Base-by-base conservation (phyloP, 2,113 vertebrate genomes). In the Puma concolor region DNA sequence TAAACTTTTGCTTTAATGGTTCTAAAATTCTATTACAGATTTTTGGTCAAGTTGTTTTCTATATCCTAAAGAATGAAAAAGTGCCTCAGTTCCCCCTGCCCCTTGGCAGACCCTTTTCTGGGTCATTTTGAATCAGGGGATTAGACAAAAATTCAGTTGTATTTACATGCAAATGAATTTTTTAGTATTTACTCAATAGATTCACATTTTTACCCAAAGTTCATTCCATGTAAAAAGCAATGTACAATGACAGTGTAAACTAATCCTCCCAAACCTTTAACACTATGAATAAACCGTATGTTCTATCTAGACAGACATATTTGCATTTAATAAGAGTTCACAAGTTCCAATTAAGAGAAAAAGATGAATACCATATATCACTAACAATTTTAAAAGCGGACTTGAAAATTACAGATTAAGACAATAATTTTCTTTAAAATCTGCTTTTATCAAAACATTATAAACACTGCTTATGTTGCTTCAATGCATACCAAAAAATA, bases 21-120 rank as follows among this genome's bases (percentile, higher is more conserved):
- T 44, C 72, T 74, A 74, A 76, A 76, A 76, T 15, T 76, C 41
- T 76, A 15, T 16, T 41, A 77, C 74, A 17, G 27, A 31, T 48
- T 77, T 48, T 77, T 77, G 74, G 74, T 77, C 74, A 77, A 77
- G 41, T 27, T 48, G 41, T 93, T 88, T 95, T 85, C 66, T 94
- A 64, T 38, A 52, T n/a, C 38, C 17, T 96, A 48, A 92, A 96
- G 31, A 96, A 94, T 63, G n/a, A 95, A 96, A 71, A 94, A 88
- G 31, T 76, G 31, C 25, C 19, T 94, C 52, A 80, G 60, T 97
- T 97, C 31, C 36, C 29, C n/a, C 66, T 91, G 27, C 4, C 4
- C 4, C 38, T 27, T 72, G 48, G 23, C 17, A 92, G 87, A 87
- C 11, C 9, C 13, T 80, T 88, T 54, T 76, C 83, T 84, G 48